A percentile compares a stretch with the other conserved stretches of the same genome.
Evolutionary conservation across 92 coral and sea anemone genomes (phyloP).

Genomic region (Ricordea florida): DNA sequence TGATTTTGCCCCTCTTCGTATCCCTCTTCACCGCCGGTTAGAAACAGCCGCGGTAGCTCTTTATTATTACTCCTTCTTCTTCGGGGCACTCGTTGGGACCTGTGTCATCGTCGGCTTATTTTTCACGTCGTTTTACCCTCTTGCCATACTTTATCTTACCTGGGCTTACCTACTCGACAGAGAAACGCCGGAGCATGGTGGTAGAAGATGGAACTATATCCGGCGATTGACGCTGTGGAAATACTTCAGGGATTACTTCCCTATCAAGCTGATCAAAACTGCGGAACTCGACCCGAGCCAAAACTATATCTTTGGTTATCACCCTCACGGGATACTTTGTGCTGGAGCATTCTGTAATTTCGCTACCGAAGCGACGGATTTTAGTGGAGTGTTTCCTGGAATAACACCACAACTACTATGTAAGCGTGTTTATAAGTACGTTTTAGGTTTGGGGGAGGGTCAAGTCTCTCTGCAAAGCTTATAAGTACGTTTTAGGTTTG

Average conservation of each 20-base stretch:
- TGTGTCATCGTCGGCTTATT: conserved; percentile 78
- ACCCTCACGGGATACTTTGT: conserved; percentile 96
- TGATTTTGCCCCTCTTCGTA: conserved; percentile 90
- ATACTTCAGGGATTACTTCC: conserved; percentile 91
- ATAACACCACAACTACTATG: conserved; percentile 75
- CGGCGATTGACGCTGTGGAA: conserved; percentile 85
- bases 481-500: too few species aligned
- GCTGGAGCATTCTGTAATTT: conserved; percentile 99
- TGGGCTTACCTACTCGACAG: conserved; percentile 96
- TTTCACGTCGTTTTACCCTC: conserved; percentile 88
- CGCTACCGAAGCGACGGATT: conserved; percentile 96
- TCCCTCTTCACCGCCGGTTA: conserved; percentile 94
- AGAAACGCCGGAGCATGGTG: conserved; percentile 97
- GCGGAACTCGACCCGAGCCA: conserved; percentile 82
- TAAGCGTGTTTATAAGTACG: too few species aligned
- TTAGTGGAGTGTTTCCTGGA: conserved; percentile 84
- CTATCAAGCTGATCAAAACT: conserved; percentile 88
- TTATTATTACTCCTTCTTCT: conserved; percentile 90
- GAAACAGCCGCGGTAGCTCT: conserved; percentile 95
- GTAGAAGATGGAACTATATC: conserved; percentile 83
- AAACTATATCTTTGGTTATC: conserved; percentile 94
- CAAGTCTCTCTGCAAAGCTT: too few species aligned
- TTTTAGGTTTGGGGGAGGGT: too few species aligned
- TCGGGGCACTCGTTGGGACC: conserved; percentile 87
- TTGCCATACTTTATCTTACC: conserved; percentile 79